Evolutionary conservation across 2,797 vertebrate species (phyloP).

Genomic region (Coregonus sp.): DNA sequence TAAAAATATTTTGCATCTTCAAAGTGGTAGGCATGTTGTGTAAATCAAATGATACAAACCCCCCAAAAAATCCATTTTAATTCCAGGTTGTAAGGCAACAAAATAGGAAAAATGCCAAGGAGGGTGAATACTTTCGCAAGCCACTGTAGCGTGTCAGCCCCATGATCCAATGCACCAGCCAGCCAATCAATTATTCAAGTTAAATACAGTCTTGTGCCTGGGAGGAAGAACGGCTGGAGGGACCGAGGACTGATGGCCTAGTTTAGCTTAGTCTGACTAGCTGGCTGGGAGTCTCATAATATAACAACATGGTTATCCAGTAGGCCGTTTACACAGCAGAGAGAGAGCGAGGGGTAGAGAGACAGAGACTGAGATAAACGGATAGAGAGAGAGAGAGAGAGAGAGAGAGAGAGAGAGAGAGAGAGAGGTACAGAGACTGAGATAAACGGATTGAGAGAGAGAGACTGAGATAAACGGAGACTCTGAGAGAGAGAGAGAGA

Average conservation of each 20-base stretch:
- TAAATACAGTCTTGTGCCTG: conserved; percentile 34
- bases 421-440: background rate
- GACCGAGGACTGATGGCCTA: conserved; percentile 7
- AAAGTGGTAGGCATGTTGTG: no score
- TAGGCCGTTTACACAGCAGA: background rate
- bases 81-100: no score
- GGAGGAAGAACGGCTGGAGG: conserved; percentile 27
- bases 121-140: no score
- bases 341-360: background rate
- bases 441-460: background rate
- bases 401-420: background rate
- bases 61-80: no score
- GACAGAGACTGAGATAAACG: background rate
- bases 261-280: conserved; percentile 4
- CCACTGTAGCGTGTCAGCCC: conserved; percentile 36
- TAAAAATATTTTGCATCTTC: no score
- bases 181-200: conserved; percentile 61
- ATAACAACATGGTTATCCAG: background rate
- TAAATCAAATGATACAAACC: no score
- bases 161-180: conserved; percentile 20
- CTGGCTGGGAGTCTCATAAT: background rate
- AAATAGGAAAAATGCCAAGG: no score
- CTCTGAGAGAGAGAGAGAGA: conserved; percentile 13
- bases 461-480: background rate
- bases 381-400: background rate